Conservation (phyloP, 2,888 invertebrate species). For the Nemurella pictetii region DNA sequence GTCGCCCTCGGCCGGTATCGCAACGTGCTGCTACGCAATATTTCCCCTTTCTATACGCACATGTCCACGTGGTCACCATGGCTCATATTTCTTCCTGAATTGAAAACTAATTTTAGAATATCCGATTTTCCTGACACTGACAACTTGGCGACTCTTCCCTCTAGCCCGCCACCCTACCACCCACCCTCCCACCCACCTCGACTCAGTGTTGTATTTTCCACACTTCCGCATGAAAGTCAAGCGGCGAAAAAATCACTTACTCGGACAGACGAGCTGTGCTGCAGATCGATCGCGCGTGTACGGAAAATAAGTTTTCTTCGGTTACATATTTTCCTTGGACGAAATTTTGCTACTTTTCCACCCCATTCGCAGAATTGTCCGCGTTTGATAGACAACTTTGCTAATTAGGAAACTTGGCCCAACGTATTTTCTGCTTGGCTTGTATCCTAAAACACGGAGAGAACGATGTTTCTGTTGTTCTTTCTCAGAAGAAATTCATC, state of each 20-base stretch:
- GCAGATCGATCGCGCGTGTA: too few relatives aligned
- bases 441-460: neutral
- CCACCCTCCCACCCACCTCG: neutral
- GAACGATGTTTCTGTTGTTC: neutral
- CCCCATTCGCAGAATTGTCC: neutral
- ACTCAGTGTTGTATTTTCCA: neutral
- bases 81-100: conserved; percentile 24
- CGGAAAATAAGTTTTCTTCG: too few relatives aligned
- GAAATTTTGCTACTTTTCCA: too few relatives aligned
- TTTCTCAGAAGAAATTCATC: neutral
- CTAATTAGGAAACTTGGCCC: neutral
- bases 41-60: too few relatives aligned
- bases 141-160: neutral
- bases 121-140: conserved; percentile 24
- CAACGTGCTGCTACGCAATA: too few relatives aligned
- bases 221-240: neutral
- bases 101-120: conserved; percentile 29
- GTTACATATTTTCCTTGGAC: neutral
- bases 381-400: neutral
- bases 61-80: too few relatives aligned
- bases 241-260: neutral
- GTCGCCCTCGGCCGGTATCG: too few relatives aligned
- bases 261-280: neutral
- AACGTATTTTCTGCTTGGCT: neutral
- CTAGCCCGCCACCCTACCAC: neutral